phyloP scores from a whole-genome alignment of 2,113 vertebrate species.

The Boulengeromyrus knoepffleri region DNA sequence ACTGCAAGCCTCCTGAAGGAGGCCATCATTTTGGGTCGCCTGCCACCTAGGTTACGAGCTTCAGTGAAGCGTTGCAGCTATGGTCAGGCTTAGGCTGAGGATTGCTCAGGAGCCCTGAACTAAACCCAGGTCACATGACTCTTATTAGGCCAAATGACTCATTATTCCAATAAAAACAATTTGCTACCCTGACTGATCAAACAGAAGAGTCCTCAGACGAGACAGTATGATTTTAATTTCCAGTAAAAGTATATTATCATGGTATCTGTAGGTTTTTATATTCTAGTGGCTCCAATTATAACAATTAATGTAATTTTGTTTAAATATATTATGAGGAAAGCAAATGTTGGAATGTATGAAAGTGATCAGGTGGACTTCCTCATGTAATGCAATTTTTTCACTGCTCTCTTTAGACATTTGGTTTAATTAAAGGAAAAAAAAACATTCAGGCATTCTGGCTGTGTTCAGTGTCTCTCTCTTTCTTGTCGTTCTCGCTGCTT shows the following conservation, averaged over 20 bases:
- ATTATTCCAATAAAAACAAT: neutral
- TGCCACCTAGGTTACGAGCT: neutral
- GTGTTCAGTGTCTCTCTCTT: neutral
- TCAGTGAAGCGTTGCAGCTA: neutral
- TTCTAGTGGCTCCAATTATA: neutral
- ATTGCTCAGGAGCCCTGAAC: neutral
- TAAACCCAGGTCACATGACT: neutral
- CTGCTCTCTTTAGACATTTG: neutral
- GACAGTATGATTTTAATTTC: neutral
- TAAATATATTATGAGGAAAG: neutral
- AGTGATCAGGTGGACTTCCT: neutral
- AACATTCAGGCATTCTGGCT: neutral
- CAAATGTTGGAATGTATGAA: neutral
- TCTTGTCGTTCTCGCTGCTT: neutral
- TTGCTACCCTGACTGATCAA: neutral
- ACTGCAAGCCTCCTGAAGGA: neutral
- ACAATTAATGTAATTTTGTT: neutral
- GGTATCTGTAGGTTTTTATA: neutral
- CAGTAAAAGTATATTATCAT: neutral
- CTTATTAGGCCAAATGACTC: neutral
- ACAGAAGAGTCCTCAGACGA: neutral
- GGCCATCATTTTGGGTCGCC: neutral
- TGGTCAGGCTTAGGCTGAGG: neutral
- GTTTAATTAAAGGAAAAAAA: neutral
- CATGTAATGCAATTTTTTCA: neutral